These are phyloP conservation scores for Silurus asotus DNA, from an alignment of 2,113 vertebrate genomes.

Conservation along the genomic window DNA sequence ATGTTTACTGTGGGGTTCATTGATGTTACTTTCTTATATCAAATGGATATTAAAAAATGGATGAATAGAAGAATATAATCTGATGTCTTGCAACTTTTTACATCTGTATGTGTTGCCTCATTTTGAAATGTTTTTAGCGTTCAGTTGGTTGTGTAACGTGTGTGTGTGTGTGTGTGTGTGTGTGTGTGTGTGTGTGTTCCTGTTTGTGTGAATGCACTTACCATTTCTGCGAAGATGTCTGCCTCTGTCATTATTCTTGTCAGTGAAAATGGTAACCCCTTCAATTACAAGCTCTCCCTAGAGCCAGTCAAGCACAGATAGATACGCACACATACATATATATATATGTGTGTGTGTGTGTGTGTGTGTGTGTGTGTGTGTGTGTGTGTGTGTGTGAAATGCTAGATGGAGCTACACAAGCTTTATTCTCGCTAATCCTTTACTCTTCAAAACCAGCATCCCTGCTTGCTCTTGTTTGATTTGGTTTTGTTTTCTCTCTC, in stretches of 20 bases:
- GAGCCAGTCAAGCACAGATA: neutral
- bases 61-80: neutral
- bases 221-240: conserved; percentile 36
- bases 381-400: neutral
- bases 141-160: neutral
- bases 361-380: neutral
- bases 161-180: conserved; percentile 21
- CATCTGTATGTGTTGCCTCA: neutral
- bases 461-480: neutral
- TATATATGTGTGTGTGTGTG: neutral
- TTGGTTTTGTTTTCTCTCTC: neutral
- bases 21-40: neutral
- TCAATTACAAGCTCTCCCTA: conserved; percentile 13
- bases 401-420: neutral
- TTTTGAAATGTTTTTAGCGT: neutral
- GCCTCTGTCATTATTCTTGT: conserved; percentile 40
- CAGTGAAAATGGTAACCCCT: conserved; percentile 31
- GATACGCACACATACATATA: neutral
- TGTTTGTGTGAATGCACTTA: neutral
- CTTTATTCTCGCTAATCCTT: neutral
- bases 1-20: neutral
- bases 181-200: neutral
- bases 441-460: neutral
- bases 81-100: neutral
- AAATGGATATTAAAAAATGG: neutral